Percentiles rank a stretch among this genome's conserved stretches.
Conservation (phyloP, 2,888 invertebrate species). For the Hedya salicella region DNA sequence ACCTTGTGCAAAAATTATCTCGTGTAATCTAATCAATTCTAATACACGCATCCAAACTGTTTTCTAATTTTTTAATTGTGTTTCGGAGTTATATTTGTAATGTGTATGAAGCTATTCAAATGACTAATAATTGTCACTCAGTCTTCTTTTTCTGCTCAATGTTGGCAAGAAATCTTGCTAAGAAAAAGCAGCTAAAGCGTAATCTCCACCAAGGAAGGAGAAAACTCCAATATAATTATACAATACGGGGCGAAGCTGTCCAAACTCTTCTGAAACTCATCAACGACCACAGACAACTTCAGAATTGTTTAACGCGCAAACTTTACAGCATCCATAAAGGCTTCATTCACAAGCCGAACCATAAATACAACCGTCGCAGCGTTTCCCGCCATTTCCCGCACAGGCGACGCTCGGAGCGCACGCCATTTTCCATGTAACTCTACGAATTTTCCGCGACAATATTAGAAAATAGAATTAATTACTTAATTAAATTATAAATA, state of each 20-base stretch:
- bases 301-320: conserved; percentile 23
- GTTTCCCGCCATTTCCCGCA: conserved; percentile 69
- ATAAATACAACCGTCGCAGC: conserved; percentile 62
- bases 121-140: too few species aligned
- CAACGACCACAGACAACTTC: conserved; percentile 37
- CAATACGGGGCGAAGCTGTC: conserved; percentile 8
- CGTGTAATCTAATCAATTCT: too few species aligned
- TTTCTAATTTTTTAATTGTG: too few species aligned
- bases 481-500: not conserved
- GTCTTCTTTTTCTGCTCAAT: too few species aligned
- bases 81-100: too few species aligned
- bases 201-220: not conserved
- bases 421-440: conserved; percentile 44
- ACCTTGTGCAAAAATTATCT: too few species aligned
- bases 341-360: conserved; percentile 55
- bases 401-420: conserved; percentile 55
- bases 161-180: too few species aligned
- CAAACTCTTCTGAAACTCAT: conserved; percentile 16
- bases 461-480: conserved; percentile 9
- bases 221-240: not conserved
- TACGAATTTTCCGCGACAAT: conserved; percentile 36
- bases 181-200: not conserved
- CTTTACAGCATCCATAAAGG: conserved; percentile 32
- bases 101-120: too few species aligned
- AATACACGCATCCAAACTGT: too few species aligned